Evolutionary conservation across 2,888 invertebrate species (phyloP), one percentile per base, ranked within the genome.

Genomic region (Cosmorhoe ocellata): DNA sequence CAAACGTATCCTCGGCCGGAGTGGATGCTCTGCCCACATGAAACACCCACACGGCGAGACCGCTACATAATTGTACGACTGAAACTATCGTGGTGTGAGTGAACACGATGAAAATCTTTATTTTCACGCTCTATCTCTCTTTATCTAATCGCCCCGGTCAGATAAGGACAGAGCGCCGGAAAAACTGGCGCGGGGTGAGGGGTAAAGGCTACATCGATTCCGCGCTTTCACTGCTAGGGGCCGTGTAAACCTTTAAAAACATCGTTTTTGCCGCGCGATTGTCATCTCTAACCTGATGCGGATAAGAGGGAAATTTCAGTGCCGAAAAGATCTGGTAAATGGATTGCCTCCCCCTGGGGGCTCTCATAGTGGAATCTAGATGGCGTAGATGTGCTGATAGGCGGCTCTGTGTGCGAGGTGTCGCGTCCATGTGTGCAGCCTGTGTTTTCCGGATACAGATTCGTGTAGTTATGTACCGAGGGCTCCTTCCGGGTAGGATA

Each of bases 101-200:
- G 87, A 86, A 89, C 89, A 89, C 90, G 90, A 89, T 90, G 90
- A 90, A 90, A 90, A 90, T 90, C 90, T 90, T 90, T 90, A 90
- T 90, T 90, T 90, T 90, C 88, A 90, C 89, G 89, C 89, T 90
- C 85, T 90, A 90, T 90, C 90, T 90, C 84, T 90, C 90, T 87
- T 90, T 90, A 90, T 90, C 89, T 90, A 90, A 90, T 90, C 89
- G 85, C 84, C 67, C 67, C 77, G 79, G 88, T 82, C 87, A 82
- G 89, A 90, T 90, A 90, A 90, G 89, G 90, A 90, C 88, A 81
- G 89, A 88, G 77, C 81, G 81, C 84, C 86, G 88, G 90, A 90
- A 90, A 90, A 90, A 90, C 89, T 87, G 88, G 81, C 71, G 89
- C 83, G 88, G 88, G 83, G 81, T 68, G 88, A 79, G 89, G 83